Base-by-base conservation (phyloP, 2,797 vertebrate genomes). In the Anas georgica region DNA sequence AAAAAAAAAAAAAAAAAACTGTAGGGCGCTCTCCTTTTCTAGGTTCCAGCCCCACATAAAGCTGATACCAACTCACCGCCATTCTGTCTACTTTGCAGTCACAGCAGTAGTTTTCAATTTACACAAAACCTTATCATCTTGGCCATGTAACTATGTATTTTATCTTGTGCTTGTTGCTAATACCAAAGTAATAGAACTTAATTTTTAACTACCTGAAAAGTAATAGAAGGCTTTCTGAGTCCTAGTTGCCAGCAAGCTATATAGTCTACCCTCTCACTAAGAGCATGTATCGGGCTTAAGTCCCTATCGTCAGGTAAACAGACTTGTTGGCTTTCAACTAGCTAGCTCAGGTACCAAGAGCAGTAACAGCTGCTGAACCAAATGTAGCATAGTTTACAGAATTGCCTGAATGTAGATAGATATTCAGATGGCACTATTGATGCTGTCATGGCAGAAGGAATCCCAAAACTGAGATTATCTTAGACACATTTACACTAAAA, bases 181-280 rank as follows among this genome's bases (percentile, higher is more conserved):
- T 62, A 68, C 18, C 92, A 5, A 88, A 84, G 79, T 88, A 60
- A 67, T 16, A 6, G 91, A 93, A 78, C 17, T 83, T 85, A 21
- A 10, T 68, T 70, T 92, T 95, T 66, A 90, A 48, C 86, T 90
- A 83, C 86, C 72, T 68, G 72, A 93, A 87, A 84, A 79, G 55
- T 52, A 55, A 35, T 29, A 43, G 43, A 74, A 85, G 41, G 64
- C 25, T 28, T 93, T 45, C 43, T 67, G 25, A 52, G 86, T 84
- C 39, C 14, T 64, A 6, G 43, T 37, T 77, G 25, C 10, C 74
- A 29, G 3, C 1, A 76, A 3, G 12, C 74, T 73, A 48, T 83
- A 33, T 56, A 63, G 22, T 10, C 16, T 52, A 63, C 6, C 3
- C 31, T 83, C 39, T 45, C 67, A 56, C 41, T 95, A 77, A 41